Evolutionary conservation across 2,888 invertebrate species (phyloP).

Genomic region (Panzeria rudis): DNA sequence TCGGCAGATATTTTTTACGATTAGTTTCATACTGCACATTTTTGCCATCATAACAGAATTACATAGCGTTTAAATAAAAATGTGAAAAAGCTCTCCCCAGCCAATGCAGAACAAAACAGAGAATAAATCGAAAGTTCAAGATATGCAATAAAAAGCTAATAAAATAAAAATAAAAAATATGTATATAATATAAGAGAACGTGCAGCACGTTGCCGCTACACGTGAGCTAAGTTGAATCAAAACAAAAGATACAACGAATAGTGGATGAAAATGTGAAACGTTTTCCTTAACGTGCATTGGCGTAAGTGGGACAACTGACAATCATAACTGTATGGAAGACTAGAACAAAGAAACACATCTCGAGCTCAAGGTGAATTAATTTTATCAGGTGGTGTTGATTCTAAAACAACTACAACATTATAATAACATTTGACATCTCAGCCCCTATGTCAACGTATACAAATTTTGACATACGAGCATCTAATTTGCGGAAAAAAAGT

Average conservation of each 20-base stretch:
- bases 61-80: slow-evolving; percentile 9
- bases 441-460: no score
- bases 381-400: no score
- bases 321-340: slow-evolving; percentile 9
- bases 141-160: neutral
- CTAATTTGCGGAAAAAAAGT: no score
- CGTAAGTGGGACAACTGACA: slow-evolving; percentile 65
- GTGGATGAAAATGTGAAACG: slow-evolving; percentile 70
- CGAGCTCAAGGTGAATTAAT: no score
- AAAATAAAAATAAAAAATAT: slow-evolving; percentile 3
- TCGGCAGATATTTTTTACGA: neutral
- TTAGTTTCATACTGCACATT: neutral
- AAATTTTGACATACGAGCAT: no score
- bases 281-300: slow-evolving; percentile 74
- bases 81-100: slow-evolving; percentile 12
- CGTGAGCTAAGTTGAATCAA: slow-evolving; percentile 75
- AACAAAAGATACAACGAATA: slow-evolving; percentile 45
- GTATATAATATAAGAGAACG: slow-evolving; percentile 69
- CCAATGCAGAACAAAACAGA: neutral
- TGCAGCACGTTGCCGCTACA: slow-evolving; percentile 80
- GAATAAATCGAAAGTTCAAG: slow-evolving; percentile 31
- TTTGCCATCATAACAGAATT: neutral
- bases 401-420: no score
- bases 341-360: slow-evolving; percentile 20
- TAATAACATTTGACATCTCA: no score